Evolutionary conservation across 2,888 invertebrate genomes (phyloP).

Genomic region (Melanotus villosus): DNA sequence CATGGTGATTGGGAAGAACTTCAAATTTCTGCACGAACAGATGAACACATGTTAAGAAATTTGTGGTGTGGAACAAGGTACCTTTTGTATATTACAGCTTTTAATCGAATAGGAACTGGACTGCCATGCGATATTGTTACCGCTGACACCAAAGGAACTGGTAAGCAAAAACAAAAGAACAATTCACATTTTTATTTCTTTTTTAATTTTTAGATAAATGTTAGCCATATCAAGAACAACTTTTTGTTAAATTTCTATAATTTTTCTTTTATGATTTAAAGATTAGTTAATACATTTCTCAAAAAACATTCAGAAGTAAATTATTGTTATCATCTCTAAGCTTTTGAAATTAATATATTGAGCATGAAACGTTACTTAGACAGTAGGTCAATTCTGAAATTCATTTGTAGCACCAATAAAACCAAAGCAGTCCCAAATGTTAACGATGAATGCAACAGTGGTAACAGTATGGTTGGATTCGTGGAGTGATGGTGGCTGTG

Average conservation of each 20-base stretch:
- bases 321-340: no score
- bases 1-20: conserved; percentile 94
- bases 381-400: no score
- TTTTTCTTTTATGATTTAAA: no score
- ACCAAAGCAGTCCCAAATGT: conserved; percentile 84
- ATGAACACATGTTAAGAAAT: conserved; percentile 84
- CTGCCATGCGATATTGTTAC: conserved; percentile 90
- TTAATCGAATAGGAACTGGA: conserved; percentile 91
- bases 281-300: no score
- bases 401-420: conserved; percentile 82
- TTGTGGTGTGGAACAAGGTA: conserved; percentile 92
- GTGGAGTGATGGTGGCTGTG: conserved; percentile 92
- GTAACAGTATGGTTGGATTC: conserved; percentile 89
- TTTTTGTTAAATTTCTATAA: no score
- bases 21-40: conserved; percentile 86
- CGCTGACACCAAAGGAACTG: conserved; percentile 86
- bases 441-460: conserved; percentile 88
- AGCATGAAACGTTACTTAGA: no score
- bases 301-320: no score
- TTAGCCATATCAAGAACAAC: no score
- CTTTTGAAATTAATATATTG: no score
- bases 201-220: no score
- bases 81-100: conserved; percentile 91
- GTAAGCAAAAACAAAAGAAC: no score
- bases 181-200: no score